Evolutionary conservation across 2,888 invertebrate genomes (phyloP).

Genomic region (Aspidiotus rigidus): DNA sequence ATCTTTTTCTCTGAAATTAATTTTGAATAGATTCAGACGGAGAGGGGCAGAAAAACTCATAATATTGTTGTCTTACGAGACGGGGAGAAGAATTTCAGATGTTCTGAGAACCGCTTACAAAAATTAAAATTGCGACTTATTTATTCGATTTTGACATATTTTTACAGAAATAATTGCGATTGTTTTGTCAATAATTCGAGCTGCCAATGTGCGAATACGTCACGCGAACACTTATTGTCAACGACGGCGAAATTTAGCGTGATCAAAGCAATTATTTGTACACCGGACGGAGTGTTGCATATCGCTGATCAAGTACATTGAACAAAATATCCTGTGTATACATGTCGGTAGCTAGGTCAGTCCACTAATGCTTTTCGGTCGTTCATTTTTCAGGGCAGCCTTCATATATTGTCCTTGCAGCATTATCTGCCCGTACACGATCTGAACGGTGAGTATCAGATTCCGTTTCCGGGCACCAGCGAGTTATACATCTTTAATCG

Average conservation of each 20-base stretch:
- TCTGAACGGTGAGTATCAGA: slow-evolving; percentile 62
- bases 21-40: too few species aligned
- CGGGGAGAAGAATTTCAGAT: too few species aligned
- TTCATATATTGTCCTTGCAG: slow-evolving; percentile 73
- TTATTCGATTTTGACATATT: neutral
- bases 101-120: too few species aligned
- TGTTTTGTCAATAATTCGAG: slow-evolving; percentile 25
- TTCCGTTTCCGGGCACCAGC: slow-evolving; percentile 60
- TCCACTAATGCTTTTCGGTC: neutral
- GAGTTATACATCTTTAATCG: slow-evolving; percentile 90
- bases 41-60: too few species aligned
- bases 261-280: slow-evolving; percentile 82
- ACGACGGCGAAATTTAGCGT: slow-evolving; percentile 83
- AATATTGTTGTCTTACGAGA: too few species aligned
- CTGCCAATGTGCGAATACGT: slow-evolving; percentile 35
- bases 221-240: slow-evolving; percentile 58
- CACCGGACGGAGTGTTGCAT: slow-evolving; percentile 90
- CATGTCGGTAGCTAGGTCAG: neutral
- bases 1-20: too few species aligned
- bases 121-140: neutral
- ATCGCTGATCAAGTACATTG: slow-evolving; percentile 78
- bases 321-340: neutral
- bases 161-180: slow-evolving; percentile 21
- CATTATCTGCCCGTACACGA: slow-evolving; percentile 80
- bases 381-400: slow-evolving; percentile 50